These are phyloP conservation scores for Hippocampus barbouri DNA, from an alignment of 2,113 vertebrate genomes.

Conservation along the genomic window DNA sequence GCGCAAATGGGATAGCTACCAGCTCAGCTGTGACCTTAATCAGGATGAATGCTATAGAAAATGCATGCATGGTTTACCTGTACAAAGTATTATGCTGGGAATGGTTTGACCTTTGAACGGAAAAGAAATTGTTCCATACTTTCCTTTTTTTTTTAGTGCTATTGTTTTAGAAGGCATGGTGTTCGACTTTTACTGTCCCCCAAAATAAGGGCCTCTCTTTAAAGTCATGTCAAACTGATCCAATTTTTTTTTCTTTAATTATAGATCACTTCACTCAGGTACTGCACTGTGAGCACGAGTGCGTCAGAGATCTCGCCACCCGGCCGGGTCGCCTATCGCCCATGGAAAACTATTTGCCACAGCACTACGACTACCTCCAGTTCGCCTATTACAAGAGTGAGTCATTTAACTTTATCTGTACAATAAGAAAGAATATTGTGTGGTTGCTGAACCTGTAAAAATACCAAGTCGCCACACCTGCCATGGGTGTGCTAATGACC, in stretches of 20 bases:
- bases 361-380: constrained; percentile 94
- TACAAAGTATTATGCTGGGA: too few relatives aligned
- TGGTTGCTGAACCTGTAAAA: background rate
- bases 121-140: too few relatives aligned
- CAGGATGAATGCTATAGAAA: too few relatives aligned
- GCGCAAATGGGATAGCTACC: too few relatives aligned
- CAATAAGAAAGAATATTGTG: background rate
- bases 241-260: background rate
- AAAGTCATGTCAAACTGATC: background rate
- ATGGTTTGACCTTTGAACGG: too few relatives aligned
- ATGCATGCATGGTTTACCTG: too few relatives aligned
- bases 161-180: too few relatives aligned
- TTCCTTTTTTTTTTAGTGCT: too few relatives aligned
- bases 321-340: constrained; percentile 88
- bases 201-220: background rate
- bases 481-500: background rate
- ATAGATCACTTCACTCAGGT: constrained; percentile 94
- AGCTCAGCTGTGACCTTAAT: too few relatives aligned
- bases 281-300: constrained; percentile 88
- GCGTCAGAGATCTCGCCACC: constrained; percentile 87
- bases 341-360: constrained; percentile 92
- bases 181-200: too few relatives aligned
- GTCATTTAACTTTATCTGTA: background rate
- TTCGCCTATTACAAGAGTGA: constrained; percentile 92
- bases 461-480: background rate